A percentile compares a stretch with the other conserved stretches of the same genome.
These are phyloP conservation scores for Drosophila paulistorum DNA, from an alignment of 1,140 invertebrate genomes.

Conservation along the genomic window DNA sequence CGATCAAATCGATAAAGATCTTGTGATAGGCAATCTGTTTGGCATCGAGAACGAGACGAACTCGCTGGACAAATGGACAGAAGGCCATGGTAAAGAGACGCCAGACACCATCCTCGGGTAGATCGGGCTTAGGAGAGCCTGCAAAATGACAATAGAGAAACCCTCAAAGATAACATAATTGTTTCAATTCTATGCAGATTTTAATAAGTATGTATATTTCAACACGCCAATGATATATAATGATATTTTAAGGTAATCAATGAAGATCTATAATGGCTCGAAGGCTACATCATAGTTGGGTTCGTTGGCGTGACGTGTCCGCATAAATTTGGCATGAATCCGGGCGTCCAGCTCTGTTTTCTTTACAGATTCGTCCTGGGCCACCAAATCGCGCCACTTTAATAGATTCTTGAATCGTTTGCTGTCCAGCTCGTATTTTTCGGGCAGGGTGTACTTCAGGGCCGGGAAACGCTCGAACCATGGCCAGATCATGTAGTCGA, in stretches of 20 bases:
- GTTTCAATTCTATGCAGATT: neutral
- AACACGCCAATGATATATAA: neutral
- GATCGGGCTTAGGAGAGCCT: conserved; percentile 87
- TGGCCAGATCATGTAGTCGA: conserved; percentile 96
- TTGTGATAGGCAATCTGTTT: conserved; percentile 94
- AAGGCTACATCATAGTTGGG: conserved; percentile 88
- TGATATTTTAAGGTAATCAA: neutral
- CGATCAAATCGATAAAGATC: conserved; percentile 91
- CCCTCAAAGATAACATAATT: conserved; percentile 1
- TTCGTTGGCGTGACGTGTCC: conserved; percentile 85
- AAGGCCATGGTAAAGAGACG: conserved; percentile 94
- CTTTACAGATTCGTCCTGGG: conserved; percentile 88
- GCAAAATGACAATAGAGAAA: conserved; percentile 20
- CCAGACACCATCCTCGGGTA: conserved; percentile 86
- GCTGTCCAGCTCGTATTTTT: conserved; percentile 64
- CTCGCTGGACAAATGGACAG: conserved; percentile 94
- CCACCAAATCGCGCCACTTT: conserved; percentile 88
- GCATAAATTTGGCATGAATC: conserved; percentile 89
- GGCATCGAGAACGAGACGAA: conserved; percentile 90
- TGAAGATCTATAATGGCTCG: conserved; percentile 26
- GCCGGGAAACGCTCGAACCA: conserved; percentile 89
- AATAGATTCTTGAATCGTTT: conserved; percentile 72
- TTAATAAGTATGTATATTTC: neutral
- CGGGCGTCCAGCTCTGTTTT: conserved; percentile 87
- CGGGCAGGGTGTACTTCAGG: conserved; percentile 48